phyloP scores from a whole-genome alignment of 2,888 invertebrate genomes.

The Pediacus dermestoides region DNA sequence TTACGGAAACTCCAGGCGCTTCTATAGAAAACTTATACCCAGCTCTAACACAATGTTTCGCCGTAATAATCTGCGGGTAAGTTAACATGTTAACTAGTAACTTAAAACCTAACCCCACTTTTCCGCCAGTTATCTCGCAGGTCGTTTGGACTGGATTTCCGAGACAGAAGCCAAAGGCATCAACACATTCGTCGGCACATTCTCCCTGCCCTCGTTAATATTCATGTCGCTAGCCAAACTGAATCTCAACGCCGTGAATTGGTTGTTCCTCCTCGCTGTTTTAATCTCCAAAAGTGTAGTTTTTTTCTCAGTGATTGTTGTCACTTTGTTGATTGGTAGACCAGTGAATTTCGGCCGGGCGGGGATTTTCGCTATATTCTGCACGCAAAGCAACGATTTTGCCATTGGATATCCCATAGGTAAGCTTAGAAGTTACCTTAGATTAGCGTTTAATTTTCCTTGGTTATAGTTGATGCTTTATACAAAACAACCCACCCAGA shows the following conservation, averaged over 20 bases:
- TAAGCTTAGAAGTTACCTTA: slow-evolving; percentile 50
- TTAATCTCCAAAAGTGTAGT: slow-evolving; percentile 81
- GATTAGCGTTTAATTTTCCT: slow-evolving; percentile 1
- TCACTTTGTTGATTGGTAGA: slow-evolving; percentile 75
- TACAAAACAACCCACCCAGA: slow-evolving; percentile 84
- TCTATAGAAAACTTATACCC: slow-evolving; percentile 81
- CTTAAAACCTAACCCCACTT: no score
- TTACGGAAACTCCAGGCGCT: slow-evolving; percentile 34
- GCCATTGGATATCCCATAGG: slow-evolving; percentile 94
- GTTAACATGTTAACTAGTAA: no score
- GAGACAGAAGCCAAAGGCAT: slow-evolving; percentile 84
- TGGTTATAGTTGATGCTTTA: slow-evolving; percentile 71
- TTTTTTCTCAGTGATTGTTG: slow-evolving; percentile 73
- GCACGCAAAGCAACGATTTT: slow-evolving; percentile 96
- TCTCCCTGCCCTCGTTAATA: slow-evolving; percentile 88
- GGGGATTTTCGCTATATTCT: slow-evolving; percentile 90
- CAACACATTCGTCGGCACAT: slow-evolving; percentile 88
- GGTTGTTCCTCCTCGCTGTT: slow-evolving; percentile 85
- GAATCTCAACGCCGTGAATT: slow-evolving; percentile 80
- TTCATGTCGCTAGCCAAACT: slow-evolving; percentile 85
- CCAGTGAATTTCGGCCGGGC: slow-evolving; percentile 80
- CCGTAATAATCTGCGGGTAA: slow-evolving; percentile 86
- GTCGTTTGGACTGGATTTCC: slow-evolving; percentile 76
- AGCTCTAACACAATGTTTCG: slow-evolving; percentile 88
- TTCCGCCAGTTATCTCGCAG: slow-evolving; percentile 84